A percentile compares a stretch with the other conserved stretches of the same genome.
Conservation (phyloP, 2,113 vertebrate genomes). For the Tursiops truncatus region DNA sequence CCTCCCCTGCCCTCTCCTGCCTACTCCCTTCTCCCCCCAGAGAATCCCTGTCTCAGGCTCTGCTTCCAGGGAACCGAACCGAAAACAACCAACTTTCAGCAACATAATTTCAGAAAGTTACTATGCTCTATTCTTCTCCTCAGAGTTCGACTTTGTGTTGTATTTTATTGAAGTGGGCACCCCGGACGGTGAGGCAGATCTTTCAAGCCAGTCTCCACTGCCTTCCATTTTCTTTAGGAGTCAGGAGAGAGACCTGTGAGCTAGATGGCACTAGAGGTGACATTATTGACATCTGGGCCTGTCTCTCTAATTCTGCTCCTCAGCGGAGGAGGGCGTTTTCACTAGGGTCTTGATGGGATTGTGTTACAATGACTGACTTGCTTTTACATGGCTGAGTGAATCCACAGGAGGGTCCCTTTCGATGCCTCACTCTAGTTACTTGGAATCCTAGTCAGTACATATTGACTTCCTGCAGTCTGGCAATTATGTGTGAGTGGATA, state of each 20-base stretch:
- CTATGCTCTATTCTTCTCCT: not conserved
- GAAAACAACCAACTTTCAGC: not conserved
- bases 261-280: not conserved
- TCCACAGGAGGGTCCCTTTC: no score
- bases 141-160: not conserved
- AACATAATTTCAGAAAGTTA: conserved; percentile 13
- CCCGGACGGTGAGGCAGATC: not conserved
- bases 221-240: not conserved
- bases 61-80: not conserved
- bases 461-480: no score
- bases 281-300: not conserved
- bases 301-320: not conserved
- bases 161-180: not conserved
- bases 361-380: not conserved
- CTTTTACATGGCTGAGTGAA: no score
- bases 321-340: not conserved
- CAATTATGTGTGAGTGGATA: no score
- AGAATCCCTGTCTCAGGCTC: not conserved
- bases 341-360: not conserved
- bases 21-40: not conserved
- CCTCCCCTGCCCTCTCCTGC: not conserved
- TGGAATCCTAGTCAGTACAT: no score
- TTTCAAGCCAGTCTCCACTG: not conserved
- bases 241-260: not conserved
- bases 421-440: no score